Base-by-base conservation (phyloP, 2,797 vertebrate genomes). In the Scolopax bukidnonensis region DNA sequence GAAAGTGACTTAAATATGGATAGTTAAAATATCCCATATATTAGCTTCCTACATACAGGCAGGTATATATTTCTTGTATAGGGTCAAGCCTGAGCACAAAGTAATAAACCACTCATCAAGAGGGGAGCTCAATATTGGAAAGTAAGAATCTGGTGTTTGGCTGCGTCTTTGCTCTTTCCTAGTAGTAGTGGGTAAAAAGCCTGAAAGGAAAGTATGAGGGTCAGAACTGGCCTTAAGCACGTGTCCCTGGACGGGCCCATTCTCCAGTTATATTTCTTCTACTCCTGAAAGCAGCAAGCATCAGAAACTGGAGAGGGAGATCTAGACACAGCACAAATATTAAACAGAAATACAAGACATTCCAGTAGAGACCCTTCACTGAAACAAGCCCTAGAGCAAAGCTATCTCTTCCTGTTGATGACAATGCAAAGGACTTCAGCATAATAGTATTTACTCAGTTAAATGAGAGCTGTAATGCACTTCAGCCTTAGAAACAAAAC, bases 401-500 rank as follows among this genome's bases (percentile, higher is more conserved):
- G 80, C 38, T 79, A 21, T 70, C 76, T 92, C 67, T 40, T 95
- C 81, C 60, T 65, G 64, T 27, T 89, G 90, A 78, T 93, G 91
- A 87, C 81, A 93, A 77, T 50, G 91, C 83, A 90, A 85, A 94
- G 78, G 75, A 70, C 86, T 94, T 86, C 77, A 75, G 78, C 75
- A 38, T 64, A 89, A 94, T 71, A 47, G 53, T 90, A 85, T 95
- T 96, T 95, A 94, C 78, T 71, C 88, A 90, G 78, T 71, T 89
- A 95, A 94, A 89, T 75, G 90, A 89, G 88, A 90, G 68, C 64
- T 96, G 71, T 51, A 47, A 95, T 23, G 68, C 48, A 80, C 94
- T 90, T 90, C 93, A 95, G 88, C 50, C 69, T 75, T 21, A 53
- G 94, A 84, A 92, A 93, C 53, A 93, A 93, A 95, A 87, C 78